These are phyloP conservation scores for Latrodectus hesperus DNA, from an alignment of 2,888 invertebrate species.

Conservation along the genomic window DNA sequence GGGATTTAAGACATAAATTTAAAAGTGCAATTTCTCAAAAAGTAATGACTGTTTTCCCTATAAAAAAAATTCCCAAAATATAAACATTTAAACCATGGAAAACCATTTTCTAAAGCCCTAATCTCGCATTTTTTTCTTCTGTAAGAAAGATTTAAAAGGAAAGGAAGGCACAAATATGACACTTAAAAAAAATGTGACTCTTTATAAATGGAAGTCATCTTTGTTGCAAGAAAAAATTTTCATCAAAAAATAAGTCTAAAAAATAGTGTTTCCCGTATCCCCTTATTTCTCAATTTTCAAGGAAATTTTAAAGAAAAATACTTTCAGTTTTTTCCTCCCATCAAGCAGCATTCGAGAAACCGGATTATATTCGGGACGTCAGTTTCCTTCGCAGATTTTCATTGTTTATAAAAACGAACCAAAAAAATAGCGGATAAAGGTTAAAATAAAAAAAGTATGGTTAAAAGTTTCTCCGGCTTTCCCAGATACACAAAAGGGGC, in stretches of 20 bases:
- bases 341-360: constrained; percentile 25
- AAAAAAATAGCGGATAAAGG: constrained; percentile 1
- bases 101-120: no score
- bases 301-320: constrained; percentile 5
- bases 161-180: not conserved
- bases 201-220: constrained; percentile 22
- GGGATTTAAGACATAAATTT: no score
- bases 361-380: constrained; percentile 29
- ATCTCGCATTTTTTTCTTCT: no score
- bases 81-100: no score
- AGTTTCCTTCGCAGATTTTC: constrained; percentile 13
- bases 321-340: constrained; percentile 4
- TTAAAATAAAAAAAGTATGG: constrained; percentile 11
- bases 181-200: constrained; percentile 10
- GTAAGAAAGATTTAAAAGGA: not conserved
- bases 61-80: no score
- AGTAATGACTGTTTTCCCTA: no score
- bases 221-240: not conserved
- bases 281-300: constrained; percentile 33
- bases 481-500: constrained; percentile 26
- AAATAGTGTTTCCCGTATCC: constrained; percentile 9
- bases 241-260: constrained; percentile 6
- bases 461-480: constrained; percentile 19
- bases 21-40: no score
- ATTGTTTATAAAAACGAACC: constrained; percentile 27